Conservation (phyloP, 2,888 invertebrate genomes). For the Drosophila glabriapex region DNA sequence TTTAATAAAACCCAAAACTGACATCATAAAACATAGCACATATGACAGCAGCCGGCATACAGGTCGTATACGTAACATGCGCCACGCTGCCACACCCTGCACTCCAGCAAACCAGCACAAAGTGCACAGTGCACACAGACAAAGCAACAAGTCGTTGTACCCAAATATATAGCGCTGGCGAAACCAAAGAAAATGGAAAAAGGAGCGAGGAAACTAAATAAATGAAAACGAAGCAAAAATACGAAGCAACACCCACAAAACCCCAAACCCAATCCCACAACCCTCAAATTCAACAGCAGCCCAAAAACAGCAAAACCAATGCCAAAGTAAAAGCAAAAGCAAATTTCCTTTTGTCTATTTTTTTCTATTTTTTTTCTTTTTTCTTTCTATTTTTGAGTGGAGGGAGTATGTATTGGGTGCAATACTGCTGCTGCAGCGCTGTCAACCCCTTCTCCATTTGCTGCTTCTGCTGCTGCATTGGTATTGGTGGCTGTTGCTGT, state of each 20-base stretch:
- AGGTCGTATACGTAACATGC: constrained; percentile 75
- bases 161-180: constrained; percentile 67
- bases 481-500: constrained; percentile 9
- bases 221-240: constrained; percentile 59
- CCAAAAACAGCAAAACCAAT: constrained; percentile 42
- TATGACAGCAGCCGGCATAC: constrained; percentile 69
- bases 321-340: constrained; percentile 49
- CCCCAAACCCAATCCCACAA: constrained; percentile 2
- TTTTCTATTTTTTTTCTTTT: neutral
- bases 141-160: constrained; percentile 80
- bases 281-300: constrained; percentile 45
- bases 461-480: constrained; percentile 6
- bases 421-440: constrained; percentile 31
- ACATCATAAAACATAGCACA: constrained; percentile 78
- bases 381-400: constrained; percentile 4
- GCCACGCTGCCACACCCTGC: constrained; percentile 68
- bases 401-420: constrained; percentile 9
- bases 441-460: constrained; percentile 1
- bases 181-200: constrained; percentile 28
- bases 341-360: constrained; percentile 6
- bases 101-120: neutral
- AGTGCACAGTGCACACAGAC: constrained; percentile 49
- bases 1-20: constrained; percentile 81
- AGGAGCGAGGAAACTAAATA: constrained; percentile 44
- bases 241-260: constrained; percentile 42